These are phyloP conservation scores for Muntiacus reevesi DNA, from an alignment of 2,113 vertebrate genomes.

Conservation along the genomic window DNA sequence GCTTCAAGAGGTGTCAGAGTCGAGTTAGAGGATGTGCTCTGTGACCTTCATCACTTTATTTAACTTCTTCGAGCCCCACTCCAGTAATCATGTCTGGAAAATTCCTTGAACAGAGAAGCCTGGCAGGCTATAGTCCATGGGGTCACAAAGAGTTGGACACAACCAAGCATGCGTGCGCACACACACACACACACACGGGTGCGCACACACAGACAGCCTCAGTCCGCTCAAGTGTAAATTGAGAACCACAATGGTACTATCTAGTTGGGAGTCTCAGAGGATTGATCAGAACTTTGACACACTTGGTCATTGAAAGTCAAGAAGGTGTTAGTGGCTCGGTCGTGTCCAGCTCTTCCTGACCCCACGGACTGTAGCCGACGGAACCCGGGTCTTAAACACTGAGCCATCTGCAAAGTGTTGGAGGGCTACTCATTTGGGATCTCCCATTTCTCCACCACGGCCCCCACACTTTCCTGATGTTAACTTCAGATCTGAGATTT, in stretches of 20 bases:
- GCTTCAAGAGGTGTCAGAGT: not conserved
- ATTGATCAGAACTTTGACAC: not conserved
- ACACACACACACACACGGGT: not conserved
- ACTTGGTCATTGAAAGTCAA: not conserved
- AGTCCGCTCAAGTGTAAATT: not conserved
- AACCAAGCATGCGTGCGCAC: fast-evolving
- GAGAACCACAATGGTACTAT: not conserved
- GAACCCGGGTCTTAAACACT: not conserved
- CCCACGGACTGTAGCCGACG: not conserved
- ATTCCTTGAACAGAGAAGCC: not conserved
- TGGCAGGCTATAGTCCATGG: not conserved
- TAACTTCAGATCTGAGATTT: not conserved
- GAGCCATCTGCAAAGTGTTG: not conserved
- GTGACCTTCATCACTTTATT: not conserved
- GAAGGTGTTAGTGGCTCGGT: not conserved
- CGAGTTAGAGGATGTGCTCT: not conserved
- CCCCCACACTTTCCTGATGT: not conserved
- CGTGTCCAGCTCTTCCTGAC: not conserved
- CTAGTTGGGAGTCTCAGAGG: not conserved
- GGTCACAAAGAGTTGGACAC: not conserved
- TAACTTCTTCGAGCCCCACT: not conserved
- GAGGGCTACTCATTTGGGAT: not conserved
- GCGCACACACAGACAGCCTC: not conserved
- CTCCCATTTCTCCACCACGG: not conserved
- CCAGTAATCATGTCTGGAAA: not conserved